Evolutionary conservation across 92 coral and sea anemone genomes (phyloP).

Genomic region (Epizoanthus scotinus): DNA sequence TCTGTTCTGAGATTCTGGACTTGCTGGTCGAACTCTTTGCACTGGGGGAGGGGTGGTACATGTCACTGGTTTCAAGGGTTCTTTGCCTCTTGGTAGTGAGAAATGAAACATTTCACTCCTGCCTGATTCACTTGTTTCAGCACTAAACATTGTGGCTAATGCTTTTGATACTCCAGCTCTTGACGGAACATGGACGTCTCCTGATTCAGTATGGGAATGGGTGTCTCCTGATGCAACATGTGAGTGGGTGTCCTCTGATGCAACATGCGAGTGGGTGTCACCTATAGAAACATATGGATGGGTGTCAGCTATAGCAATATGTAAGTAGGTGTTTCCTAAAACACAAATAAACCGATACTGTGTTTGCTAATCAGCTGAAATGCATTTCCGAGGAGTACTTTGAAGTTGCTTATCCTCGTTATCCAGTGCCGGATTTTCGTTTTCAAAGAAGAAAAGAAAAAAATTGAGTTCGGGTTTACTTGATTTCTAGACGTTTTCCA

Average conservation of each 20-base stretch:
- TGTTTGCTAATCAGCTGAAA: too few relatives aligned
- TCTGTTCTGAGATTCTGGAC: slow-evolving; percentile 55
- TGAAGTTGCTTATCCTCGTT: too few relatives aligned
- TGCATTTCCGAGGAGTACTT: too few relatives aligned
- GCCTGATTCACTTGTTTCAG: slow-evolving; percentile 81
- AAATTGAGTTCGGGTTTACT: too few relatives aligned
- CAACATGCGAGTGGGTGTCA: background rate
- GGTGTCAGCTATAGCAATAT: too few relatives aligned
- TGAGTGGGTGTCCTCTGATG: slow-evolving; percentile 2
- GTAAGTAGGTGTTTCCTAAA: too few relatives aligned
- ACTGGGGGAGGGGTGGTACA: slow-evolving; percentile 83
- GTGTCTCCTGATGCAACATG: slow-evolving; percentile 1
- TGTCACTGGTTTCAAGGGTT: slow-evolving; percentile 67
- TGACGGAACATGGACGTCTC: slow-evolving; percentile 4
- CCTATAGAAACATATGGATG: background rate
- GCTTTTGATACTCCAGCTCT: slow-evolving; percentile 42
- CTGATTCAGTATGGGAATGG: slow-evolving; percentile 2
- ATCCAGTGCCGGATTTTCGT: too few relatives aligned
- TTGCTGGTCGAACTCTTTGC: slow-evolving; percentile 33
- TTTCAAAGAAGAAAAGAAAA: too few relatives aligned
- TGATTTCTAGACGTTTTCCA: too few relatives aligned
- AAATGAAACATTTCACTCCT: slow-evolving; percentile 70
- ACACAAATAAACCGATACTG: too few relatives aligned
- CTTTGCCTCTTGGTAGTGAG: slow-evolving; percentile 70
- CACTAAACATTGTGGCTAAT: slow-evolving; percentile 53